These are phyloP conservation scores for Pavo muticus DNA, from an alignment of 2,113 vertebrate species.

Conservation along the genomic window DNA sequence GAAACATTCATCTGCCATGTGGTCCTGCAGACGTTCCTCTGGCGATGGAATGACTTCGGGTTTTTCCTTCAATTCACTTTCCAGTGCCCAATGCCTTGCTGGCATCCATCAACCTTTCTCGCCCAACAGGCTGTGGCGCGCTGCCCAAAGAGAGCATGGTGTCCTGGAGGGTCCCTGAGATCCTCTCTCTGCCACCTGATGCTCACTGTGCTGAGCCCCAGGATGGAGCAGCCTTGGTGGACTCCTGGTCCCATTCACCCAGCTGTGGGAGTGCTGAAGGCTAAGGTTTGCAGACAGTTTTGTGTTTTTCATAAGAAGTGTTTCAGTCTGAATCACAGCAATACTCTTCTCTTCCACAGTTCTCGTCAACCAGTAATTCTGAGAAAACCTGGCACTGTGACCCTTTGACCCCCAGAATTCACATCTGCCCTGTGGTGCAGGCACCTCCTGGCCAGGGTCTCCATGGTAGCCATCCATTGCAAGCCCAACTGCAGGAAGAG, in stretches of 20 bases:
- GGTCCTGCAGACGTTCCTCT: neutral
- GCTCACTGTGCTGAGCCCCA: neutral
- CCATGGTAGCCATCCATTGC: neutral
- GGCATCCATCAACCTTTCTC: neutral
- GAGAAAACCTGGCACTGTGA: neutral
- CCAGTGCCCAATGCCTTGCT: neutral
- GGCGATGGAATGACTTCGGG: rapidly evolving
- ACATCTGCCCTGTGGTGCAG: neutral
- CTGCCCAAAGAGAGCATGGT: neutral
- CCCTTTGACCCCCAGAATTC: slow-evolving; percentile 20
- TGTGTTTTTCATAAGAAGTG: neutral
- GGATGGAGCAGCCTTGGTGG: neutral
- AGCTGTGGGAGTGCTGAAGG: neutral
- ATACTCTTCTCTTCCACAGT: neutral
- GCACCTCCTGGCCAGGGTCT: neutral
- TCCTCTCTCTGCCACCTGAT: neutral
- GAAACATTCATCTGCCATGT: rapidly evolving
- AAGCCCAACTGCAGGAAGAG: neutral
- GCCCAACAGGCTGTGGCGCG: neutral
- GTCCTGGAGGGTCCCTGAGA: neutral
- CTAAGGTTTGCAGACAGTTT: neutral
- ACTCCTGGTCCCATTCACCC: neutral
- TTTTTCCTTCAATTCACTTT: neutral
- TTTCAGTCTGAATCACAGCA: slow-evolving; percentile 35
- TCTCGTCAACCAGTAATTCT: neutral